Evolutionary conservation across 2,888 invertebrate species (phyloP).

Genomic region (Synanthedon tipuliformis): DNA sequence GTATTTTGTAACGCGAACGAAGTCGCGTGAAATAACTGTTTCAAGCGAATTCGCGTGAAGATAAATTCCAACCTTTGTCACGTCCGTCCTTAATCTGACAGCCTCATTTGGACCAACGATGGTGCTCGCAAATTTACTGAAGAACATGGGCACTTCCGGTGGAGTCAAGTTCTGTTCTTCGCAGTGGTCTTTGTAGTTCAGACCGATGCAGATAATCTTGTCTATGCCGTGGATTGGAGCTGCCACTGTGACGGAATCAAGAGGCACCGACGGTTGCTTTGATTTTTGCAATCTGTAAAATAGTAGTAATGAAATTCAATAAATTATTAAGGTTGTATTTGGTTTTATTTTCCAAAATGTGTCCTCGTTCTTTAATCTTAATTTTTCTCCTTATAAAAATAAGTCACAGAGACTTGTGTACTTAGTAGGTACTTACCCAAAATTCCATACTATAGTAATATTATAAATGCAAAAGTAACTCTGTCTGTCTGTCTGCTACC

Average conservation of each 20-base stretch:
- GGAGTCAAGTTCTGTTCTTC: slow-evolving; percentile 80
- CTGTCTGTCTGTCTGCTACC: no score
- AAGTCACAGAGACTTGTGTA: no score
- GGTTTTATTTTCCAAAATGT: neutral
- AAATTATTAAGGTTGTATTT: neutral
- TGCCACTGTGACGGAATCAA: slow-evolving; percentile 70
- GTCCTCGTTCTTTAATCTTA: neutral
- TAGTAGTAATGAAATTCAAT: neutral
- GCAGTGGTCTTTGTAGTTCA: slow-evolving; percentile 90
- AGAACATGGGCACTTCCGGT: slow-evolving; percentile 85
- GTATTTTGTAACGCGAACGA: no score
- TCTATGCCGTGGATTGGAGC: slow-evolving; percentile 84
- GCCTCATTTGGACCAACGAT: slow-evolving; percentile 80
- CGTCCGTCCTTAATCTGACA: slow-evolving; percentile 55
- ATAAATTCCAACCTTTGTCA: slow-evolving; percentile 30
- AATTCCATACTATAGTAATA: no score
- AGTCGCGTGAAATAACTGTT: neutral
- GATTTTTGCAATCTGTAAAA: neutral
- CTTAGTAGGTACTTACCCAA: no score
- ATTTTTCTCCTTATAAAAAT: no score
- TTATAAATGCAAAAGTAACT: no score
- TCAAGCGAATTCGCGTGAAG: no score
- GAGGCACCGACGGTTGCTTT: slow-evolving; percentile 16
- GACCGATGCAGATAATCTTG: slow-evolving; percentile 86
- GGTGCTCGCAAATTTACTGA: slow-evolving; percentile 86